phyloP scores from a whole-genome alignment of 2,113 vertebrate species.

The Phalacrocorax pelagicus region DNA sequence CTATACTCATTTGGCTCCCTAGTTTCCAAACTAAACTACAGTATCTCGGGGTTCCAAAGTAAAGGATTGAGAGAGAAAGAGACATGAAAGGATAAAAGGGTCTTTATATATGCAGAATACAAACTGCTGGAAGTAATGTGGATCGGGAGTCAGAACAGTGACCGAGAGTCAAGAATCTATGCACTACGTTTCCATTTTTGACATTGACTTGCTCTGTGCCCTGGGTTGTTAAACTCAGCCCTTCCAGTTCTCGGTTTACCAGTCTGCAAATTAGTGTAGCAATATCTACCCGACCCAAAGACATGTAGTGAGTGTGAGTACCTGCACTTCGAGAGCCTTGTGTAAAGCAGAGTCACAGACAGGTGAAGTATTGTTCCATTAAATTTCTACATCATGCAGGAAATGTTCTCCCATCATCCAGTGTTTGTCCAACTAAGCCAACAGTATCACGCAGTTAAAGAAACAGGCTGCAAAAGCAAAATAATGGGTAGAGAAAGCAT shows the following conservation, averaged over 20 bases:
- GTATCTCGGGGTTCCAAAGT: conserved; percentile 74
- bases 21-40: conserved; percentile 79
- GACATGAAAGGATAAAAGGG: conserved; percentile 41
- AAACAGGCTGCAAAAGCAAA: neutral
- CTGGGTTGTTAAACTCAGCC: neutral
- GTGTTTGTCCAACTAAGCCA: neutral
- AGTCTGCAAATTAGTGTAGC: neutral
- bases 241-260: neutral
- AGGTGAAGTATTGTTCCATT: neutral
- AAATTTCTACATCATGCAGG: neutral
- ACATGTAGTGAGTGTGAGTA: neutral
- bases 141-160: neutral
- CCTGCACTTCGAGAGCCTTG: neutral
- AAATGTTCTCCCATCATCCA: neutral
- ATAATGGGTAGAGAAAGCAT: neutral
- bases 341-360: neutral
- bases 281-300: neutral
- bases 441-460: neutral
- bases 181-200: neutral
- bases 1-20: conserved; percentile 83
- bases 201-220: neutral
- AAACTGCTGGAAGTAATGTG: neutral
- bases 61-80: neutral
- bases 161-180: neutral
- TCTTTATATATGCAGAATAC: conserved; percentile 14